phyloP scores from a whole-genome alignment of 1,140 invertebrate genomes.

The Lordiphosa stackelbergi region DNA sequence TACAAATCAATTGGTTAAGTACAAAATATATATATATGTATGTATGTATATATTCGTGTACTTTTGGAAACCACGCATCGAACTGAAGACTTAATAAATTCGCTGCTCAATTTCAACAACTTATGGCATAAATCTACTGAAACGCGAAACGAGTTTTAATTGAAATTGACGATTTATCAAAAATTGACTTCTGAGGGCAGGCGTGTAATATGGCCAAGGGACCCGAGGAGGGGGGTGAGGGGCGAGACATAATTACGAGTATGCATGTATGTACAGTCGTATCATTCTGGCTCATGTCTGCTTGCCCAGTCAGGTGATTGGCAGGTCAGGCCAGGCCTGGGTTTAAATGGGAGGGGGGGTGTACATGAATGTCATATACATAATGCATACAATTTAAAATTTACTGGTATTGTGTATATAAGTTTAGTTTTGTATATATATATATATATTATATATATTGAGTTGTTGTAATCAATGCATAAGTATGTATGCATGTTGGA shows the following conservation, averaged over 20 bases:
- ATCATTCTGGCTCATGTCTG: constrained; percentile 3
- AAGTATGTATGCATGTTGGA: constrained; percentile 27
- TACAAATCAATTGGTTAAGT: constrained; percentile 61
- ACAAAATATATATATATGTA: constrained; percentile 56
- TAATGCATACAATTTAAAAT: constrained; percentile 58
- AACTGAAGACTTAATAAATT: constrained; percentile 60
- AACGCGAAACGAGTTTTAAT: constrained; percentile 51
- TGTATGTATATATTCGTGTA: constrained; percentile 36
- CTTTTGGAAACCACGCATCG: constrained; percentile 63
- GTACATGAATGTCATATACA: constrained; percentile 71
- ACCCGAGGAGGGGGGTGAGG: too few relatives aligned
- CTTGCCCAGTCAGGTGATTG: constrained; percentile 38
- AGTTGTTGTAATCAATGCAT: constrained; percentile 44
- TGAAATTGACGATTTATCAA: constrained; percentile 52
- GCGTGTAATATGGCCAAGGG: constrained; percentile 20
- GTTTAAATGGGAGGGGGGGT: constrained; percentile 20
- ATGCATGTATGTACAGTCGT: constrained; percentile 6
- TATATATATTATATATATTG: constrained; percentile 18
- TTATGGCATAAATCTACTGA: constrained; percentile 55
- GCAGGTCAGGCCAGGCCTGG: constrained; percentile 38
- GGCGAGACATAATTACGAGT: neutral
- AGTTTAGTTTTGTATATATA: constrained; percentile 51
- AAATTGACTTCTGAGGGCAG: constrained; percentile 62
- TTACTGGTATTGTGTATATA: constrained; percentile 40
- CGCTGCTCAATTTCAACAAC: constrained; percentile 59